Evolutionary conservation across 2,888 invertebrate genomes (phyloP).

Genomic region (Rhabditophanes sp.): DNA sequence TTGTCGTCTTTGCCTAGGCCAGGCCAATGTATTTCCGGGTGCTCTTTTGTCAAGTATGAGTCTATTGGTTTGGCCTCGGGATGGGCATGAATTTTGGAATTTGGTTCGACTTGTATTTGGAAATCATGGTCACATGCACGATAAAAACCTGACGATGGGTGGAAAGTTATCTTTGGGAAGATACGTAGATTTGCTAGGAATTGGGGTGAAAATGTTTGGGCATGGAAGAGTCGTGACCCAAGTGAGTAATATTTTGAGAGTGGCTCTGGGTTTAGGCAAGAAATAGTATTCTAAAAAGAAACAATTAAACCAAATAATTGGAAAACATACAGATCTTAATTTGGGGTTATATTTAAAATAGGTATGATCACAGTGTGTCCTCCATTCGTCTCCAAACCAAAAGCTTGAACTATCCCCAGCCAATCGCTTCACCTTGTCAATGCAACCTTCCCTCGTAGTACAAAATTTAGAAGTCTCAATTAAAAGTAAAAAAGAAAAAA

Average conservation of each 20-base stretch:
- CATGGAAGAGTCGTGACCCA: slow-evolving; percentile 26
- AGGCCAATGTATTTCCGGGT: slow-evolving; percentile 24
- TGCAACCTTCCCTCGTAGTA: slow-evolving; percentile 13
- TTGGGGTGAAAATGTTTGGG: slow-evolving; percentile 34
- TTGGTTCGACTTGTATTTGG: slow-evolving; percentile 12
- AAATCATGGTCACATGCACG: slow-evolving; percentile 41
- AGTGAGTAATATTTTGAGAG: slow-evolving; percentile 14
- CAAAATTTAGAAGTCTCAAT: slow-evolving; percentile 11
- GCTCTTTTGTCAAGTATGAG: slow-evolving; percentile 27
- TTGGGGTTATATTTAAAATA: slow-evolving; percentile 2
- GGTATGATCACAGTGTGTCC: slow-evolving; percentile 12
- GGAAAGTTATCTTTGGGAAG: slow-evolving; percentile 33
- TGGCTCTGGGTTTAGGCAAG: slow-evolving; percentile 18
- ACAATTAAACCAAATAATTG: neutral
- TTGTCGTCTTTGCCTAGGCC: slow-evolving; percentile 12
- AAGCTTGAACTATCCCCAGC: slow-evolving; percentile 17
- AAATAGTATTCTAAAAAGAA: slow-evolving; percentile 15
- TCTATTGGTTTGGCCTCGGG: slow-evolving; percentile 29
- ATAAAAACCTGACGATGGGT: slow-evolving; percentile 38
- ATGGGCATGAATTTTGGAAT: slow-evolving; percentile 14
- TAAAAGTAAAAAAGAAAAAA: too few species aligned
- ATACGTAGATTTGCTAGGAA: slow-evolving; percentile 31
- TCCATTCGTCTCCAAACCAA: slow-evolving; percentile 22
- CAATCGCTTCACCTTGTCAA: slow-evolving; percentile 14
- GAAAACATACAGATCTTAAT: slow-evolving; percentile 1